These are phyloP conservation scores for Danio aesculapii DNA, from an alignment of 2,797 vertebrate genomes.

Conservation along the genomic window DNA sequence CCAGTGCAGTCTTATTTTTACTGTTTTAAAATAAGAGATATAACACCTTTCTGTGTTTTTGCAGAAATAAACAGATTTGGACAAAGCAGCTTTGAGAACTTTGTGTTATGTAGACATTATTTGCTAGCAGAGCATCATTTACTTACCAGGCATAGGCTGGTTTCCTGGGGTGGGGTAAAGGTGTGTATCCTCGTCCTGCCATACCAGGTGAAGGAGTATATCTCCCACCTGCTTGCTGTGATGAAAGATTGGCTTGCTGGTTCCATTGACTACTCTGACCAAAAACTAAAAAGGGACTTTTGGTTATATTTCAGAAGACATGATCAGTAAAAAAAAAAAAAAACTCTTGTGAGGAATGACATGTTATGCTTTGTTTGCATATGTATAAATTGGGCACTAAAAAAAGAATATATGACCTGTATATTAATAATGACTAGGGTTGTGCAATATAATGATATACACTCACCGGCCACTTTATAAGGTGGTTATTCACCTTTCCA, in stretches of 20 bases:
- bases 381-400: background rate
- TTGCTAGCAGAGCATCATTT: background rate
- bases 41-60: background rate
- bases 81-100: background rate
- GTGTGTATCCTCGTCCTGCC: constrained; percentile 56
- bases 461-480: too few relatives aligned
- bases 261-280: constrained; percentile 68
- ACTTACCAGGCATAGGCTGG: constrained; percentile 67
- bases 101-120: background rate
- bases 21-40: background rate
- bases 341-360: background rate
- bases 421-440: too few relatives aligned
- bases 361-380: background rate
- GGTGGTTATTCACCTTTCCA: too few relatives aligned
- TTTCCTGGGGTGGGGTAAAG: constrained; percentile 73
- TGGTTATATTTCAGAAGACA: background rate
- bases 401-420: background rate
- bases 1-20: background rate
- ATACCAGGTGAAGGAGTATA: constrained; percentile 63
- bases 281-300: constrained; percentile 43
- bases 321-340: background rate
- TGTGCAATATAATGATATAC: too few relatives aligned
- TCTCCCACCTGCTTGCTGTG: constrained; percentile 61
- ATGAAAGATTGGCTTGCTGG: constrained; percentile 54
- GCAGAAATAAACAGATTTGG: background rate